Evolutionary conservation across 2,113 vertebrate genomes (phyloP).

Genomic region (Pao palembangensis): DNA sequence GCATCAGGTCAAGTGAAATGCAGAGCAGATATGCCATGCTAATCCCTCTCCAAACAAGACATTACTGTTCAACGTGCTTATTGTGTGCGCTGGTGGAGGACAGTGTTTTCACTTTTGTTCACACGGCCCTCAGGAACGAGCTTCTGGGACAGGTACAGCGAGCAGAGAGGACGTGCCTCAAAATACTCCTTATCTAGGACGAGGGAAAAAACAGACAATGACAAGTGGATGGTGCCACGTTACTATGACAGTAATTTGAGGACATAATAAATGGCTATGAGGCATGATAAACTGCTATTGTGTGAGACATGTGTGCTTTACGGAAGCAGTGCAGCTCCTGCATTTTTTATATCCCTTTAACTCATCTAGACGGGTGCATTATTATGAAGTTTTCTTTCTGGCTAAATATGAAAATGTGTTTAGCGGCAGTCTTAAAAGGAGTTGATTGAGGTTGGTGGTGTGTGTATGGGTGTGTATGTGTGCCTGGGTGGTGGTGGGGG

Average conservation of each 20-base stretch:
- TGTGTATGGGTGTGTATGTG: constrained; percentile 1
- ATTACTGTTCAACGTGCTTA: constrained; percentile 27
- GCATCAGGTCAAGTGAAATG: constrained; percentile 56
- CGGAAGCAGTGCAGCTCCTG: constrained; percentile 17
- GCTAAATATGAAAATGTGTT: constrained; percentile 70
- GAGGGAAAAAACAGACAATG: constrained; percentile 62
- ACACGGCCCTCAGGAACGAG: constrained; percentile 39
- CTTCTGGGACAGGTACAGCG: constrained; percentile 56
- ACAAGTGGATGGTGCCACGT: constrained; percentile 56
- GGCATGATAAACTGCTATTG: constrained; percentile 42
- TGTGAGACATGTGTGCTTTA: constrained; percentile 16
- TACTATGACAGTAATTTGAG: constrained; percentile 57
- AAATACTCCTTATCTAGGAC: constrained; percentile 69
- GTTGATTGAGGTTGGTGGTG: constrained; percentile 57
- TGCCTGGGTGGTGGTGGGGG: constrained; percentile 45
- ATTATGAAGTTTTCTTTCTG: constrained; percentile 42
- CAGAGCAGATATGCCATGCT: constrained; percentile 41
- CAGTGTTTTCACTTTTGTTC: constrained; percentile 29
- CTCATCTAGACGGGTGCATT: constrained; percentile 30
- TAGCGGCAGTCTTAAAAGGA: constrained; percentile 67
- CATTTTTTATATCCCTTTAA: too few species aligned
- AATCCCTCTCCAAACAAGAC: constrained; percentile 43
- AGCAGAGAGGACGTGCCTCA: constrained; percentile 62
- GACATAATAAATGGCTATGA: constrained; percentile 47
- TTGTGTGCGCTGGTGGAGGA: constrained; percentile 16